Percentiles rank a stretch among this genome's conserved stretches.
These are phyloP conservation scores for Emesis furor DNA, from an alignment of 2,888 invertebrate species.

Conservation along the genomic window DNA sequence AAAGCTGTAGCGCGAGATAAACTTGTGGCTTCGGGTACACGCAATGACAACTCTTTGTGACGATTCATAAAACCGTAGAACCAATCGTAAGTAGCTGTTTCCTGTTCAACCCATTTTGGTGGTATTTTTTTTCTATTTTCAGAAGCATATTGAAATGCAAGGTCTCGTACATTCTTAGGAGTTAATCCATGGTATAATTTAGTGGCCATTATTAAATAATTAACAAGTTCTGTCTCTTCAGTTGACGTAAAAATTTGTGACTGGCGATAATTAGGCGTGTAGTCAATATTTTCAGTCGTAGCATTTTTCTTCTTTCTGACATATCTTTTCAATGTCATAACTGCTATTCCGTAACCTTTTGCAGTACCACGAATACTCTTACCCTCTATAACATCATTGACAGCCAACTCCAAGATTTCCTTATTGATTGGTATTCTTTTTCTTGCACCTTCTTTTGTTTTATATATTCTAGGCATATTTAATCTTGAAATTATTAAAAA, in stretches of 20 bases:
- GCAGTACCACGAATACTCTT: conserved; percentile 51
- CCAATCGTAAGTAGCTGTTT: conserved; percentile 21
- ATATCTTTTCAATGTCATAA: conserved; percentile 28
- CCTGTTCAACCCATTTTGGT: conserved; percentile 17
- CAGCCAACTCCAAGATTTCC: conserved; percentile 35
- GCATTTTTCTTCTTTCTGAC: conserved; percentile 28
- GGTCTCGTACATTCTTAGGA: conserved; percentile 21
- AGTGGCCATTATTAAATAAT: conserved; percentile 17
- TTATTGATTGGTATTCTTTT: conserved; percentile 52
- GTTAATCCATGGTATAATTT: conserved; percentile 25
- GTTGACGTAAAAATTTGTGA: conserved; percentile 18
- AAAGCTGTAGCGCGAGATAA: conserved; percentile 16
- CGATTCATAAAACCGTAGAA: conserved; percentile 26
- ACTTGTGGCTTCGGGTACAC: conserved; percentile 27
- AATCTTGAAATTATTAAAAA: conserved; percentile 41
- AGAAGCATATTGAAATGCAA: conserved; percentile 28
- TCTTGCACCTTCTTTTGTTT: conserved; percentile 56
- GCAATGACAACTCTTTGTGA: conserved; percentile 20
- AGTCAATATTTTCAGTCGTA: conserved; percentile 8
- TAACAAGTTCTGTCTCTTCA: conserved; percentile 23
- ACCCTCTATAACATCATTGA: conserved; percentile 45
- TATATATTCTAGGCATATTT: conserved; percentile 54
- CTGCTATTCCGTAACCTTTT: conserved; percentile 42
- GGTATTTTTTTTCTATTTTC: conserved; percentile 12
- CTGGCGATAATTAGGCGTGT: conserved; percentile 27